These are phyloP conservation scores for Premnoplex brunnescens DNA, from an alignment of 2,797 vertebrate species.

Conservation along the genomic window DNA sequence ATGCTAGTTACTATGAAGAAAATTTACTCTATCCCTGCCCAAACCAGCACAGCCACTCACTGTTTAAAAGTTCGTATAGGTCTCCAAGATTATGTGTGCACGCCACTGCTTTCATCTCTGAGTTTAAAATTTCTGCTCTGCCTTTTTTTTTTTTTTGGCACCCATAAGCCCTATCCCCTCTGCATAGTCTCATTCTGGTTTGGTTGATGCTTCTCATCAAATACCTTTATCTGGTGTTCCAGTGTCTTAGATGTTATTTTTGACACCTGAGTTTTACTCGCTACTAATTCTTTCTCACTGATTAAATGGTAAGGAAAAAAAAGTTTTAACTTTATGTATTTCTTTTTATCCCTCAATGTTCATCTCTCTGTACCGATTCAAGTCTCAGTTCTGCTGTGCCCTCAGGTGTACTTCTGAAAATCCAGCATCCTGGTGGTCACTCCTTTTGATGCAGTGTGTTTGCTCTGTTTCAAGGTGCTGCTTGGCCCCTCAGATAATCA, in stretches of 20 bases:
- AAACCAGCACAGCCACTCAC: not conserved
- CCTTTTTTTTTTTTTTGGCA: not conserved
- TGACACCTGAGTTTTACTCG: conserved; percentile 12
- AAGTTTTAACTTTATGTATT: conserved; percentile 17
- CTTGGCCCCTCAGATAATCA: conserved; percentile 22
- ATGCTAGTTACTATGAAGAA: not conserved
- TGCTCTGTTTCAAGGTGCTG: conserved; percentile 43
- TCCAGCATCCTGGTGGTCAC: conserved; percentile 29
- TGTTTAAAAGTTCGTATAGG: not conserved
- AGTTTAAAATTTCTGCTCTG: not conserved
- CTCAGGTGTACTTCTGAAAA: conserved; percentile 51
- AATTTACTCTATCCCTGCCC: not conserved
- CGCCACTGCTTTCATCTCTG: not conserved
- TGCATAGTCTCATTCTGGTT: not conserved
- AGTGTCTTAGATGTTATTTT: conserved; percentile 34
- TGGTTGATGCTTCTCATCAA: conserved; percentile 3
- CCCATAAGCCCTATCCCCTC: not conserved
- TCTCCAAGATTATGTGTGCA: not conserved
- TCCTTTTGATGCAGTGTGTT: conserved; percentile 49
- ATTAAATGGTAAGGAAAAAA: conserved; percentile 25
- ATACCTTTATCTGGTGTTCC: not conserved
- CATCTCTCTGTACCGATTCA: not conserved
- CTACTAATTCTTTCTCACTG: conserved; percentile 41
- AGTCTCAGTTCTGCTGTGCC: conserved; percentile 21
- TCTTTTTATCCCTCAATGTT: conserved; percentile 31